Evolutionary conservation across 2,797 vertebrate species (phyloP).

Genomic region (Sardinella longiceps): DNA sequence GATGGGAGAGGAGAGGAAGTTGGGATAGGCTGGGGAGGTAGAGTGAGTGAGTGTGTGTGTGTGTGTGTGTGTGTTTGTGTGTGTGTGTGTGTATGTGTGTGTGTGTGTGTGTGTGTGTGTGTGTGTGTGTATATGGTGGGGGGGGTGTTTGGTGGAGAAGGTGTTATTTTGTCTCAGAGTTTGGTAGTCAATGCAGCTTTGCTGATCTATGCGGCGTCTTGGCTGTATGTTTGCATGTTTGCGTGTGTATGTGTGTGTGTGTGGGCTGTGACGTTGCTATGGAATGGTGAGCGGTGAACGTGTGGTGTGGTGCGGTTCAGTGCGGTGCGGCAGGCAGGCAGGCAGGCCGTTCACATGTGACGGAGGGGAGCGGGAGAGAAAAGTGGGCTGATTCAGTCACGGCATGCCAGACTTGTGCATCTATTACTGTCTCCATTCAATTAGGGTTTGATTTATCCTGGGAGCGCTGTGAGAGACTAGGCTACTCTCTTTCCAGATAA

Average conservation of each 20-base stretch:
- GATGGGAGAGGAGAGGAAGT: conserved; percentile 56
- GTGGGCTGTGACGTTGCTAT: conserved; percentile 98
- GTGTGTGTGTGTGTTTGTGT: conserved; percentile 37
- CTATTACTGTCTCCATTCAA: conserved; percentile 45
- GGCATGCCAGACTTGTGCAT: conserved; percentile 24
- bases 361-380: background rate
- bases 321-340: too few relatives aligned
- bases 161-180: background rate
- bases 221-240: conserved; percentile 82
- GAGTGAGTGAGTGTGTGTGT: too few relatives aligned
- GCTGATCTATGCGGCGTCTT: background rate
- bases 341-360: background rate
- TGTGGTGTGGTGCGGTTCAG: too few relatives aligned
- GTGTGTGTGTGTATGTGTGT: conserved; percentile 35
- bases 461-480: conserved; percentile 35
- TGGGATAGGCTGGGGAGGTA: conserved; percentile 58
- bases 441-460: conserved; percentile 40
- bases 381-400: conserved; percentile 34
- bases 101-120: conserved; percentile 41
- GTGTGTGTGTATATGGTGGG: conserved; percentile 42
- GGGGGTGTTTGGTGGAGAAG: conserved; percentile 45
- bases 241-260: conserved; percentile 81
- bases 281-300: conserved; percentile 54
- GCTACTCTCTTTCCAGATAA: conserved; percentile 48
- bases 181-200: conserved; percentile 32